phyloP scores from a whole-genome alignment of 2,113 vertebrate genomes.

The Brachyhypopomus occidentalis region DNA sequence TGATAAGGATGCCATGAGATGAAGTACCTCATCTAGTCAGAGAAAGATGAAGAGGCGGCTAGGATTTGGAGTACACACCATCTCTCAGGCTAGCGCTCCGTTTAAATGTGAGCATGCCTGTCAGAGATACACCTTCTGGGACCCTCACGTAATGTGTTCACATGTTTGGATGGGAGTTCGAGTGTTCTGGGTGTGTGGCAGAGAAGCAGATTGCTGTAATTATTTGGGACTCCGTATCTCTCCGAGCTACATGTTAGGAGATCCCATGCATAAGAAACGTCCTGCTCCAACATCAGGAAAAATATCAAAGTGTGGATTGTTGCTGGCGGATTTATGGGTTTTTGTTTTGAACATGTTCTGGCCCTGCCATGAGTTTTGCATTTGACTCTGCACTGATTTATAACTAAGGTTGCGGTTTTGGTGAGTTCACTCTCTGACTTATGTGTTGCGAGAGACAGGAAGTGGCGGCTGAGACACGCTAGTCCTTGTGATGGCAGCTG shows the following conservation, averaged over 20 bases:
- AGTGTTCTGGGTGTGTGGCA: conserved; percentile 2
- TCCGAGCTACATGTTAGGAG: neutral
- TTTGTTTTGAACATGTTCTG: neutral
- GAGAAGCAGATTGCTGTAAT: conserved; percentile 30
- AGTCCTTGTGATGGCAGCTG: neutral
- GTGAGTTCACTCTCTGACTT: neutral
- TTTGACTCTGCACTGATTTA: neutral
- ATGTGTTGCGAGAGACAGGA: neutral
- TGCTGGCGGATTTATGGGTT: neutral
- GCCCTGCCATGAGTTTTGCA: neutral
- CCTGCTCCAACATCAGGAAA: neutral
- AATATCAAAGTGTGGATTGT: neutral
- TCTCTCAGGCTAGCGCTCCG: neutral
- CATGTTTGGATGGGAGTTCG: conserved; percentile 16
- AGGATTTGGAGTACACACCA: neutral
- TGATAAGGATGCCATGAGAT: neutral
- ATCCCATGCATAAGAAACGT: neutral
- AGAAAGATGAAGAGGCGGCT: conserved; percentile 14
- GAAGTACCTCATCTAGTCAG: neutral
- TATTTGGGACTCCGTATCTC: conserved; percentile 7
- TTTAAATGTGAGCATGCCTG: neutral
- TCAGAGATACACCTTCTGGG: neutral
- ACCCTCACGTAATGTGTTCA: conserved; percentile 32
- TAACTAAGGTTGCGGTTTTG: neutral
- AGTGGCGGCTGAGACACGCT: neutral